Evolutionary conservation across 2,113 vertebrate species (phyloP).

Genomic region (Salvelinus alpinus): DNA sequence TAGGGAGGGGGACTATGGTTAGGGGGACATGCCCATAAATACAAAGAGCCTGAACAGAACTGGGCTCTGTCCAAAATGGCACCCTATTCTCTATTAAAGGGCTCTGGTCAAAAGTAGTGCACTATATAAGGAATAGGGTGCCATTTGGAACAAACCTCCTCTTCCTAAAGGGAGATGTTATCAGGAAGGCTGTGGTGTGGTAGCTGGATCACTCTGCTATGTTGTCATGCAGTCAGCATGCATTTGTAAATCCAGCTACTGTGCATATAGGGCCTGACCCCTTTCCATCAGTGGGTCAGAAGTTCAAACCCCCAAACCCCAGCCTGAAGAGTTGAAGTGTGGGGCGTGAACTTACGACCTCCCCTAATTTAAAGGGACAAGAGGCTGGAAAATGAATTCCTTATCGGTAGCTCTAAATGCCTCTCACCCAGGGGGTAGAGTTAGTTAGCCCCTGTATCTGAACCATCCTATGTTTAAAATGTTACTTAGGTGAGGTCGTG

Average conservation of each 20-base stretch:
- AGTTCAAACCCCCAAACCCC: conserved; percentile 70
- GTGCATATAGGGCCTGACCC: conserved; percentile 51
- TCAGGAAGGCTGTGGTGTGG: conserved; percentile 41
- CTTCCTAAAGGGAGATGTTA: conserved; percentile 67
- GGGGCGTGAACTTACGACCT: conserved; percentile 68
- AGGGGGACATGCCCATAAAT: conserved; percentile 62
- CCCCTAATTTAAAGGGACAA: conserved; percentile 58
- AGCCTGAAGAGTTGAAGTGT: conserved; percentile 62
- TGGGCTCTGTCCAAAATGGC: no score
- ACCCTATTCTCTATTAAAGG: not conserved
- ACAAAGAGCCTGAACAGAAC: conserved; percentile 54
- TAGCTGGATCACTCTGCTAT: conserved; percentile 57
- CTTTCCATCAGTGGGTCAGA: conserved; percentile 58
- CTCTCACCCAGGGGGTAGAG: conserved; percentile 47
- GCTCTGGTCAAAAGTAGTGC: not conserved
- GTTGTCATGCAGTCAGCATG: conserved; percentile 67
- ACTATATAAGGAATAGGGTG: not conserved
- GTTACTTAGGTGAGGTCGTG: conserved; percentile 11
- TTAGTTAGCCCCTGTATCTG: not conserved
- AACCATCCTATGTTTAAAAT: not conserved
- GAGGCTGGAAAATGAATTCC: conserved; percentile 32
- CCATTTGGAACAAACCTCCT: conserved; percentile 42
- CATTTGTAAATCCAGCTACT: conserved; percentile 75
- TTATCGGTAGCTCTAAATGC: conserved; percentile 25
- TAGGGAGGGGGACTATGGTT: conserved; percentile 33